Conservation (phyloP, 1,140 invertebrate species). For the Homalodisca vitripennis region DNA sequence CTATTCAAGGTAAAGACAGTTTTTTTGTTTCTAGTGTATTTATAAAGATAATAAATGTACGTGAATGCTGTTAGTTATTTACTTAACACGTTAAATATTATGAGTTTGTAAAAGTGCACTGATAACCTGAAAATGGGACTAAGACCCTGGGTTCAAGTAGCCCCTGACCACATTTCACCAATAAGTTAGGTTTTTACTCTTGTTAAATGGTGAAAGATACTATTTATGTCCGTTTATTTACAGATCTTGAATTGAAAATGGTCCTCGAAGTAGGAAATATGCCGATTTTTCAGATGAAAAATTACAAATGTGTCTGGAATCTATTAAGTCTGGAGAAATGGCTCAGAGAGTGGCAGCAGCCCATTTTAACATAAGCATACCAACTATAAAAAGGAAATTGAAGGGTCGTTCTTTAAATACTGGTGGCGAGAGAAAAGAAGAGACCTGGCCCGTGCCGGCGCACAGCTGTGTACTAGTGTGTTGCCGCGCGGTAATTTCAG, state of each 20-base stretch:
- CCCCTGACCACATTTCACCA: slow-evolving; percentile 5
- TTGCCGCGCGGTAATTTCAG: too few relatives aligned
- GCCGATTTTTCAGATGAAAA: slow-evolving; percentile 30
- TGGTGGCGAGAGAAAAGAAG: too few relatives aligned
- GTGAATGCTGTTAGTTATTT: background rate
- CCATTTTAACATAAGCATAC: slow-evolving; percentile 26
- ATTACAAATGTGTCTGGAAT: slow-evolving; percentile 29
- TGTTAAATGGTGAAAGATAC: background rate
- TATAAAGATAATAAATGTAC: background rate
- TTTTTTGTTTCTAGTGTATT: background rate
- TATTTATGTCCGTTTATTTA: background rate
- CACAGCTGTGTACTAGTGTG: too few relatives aligned
- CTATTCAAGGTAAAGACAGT: background rate
- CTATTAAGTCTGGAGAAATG: slow-evolving; percentile 27
- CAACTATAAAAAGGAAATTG: slow-evolving; percentile 34
- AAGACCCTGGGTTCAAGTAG: too few relatives aligned
- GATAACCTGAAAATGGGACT: slow-evolving; percentile 8
- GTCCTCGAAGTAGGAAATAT: slow-evolving; percentile 31
- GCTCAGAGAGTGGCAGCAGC: slow-evolving; percentile 29
- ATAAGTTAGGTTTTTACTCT: background rate
- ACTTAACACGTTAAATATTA: background rate
- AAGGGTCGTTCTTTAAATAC: background rate
- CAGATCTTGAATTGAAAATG: background rate
- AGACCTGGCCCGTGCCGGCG: too few relatives aligned
- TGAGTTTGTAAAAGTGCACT: background rate